phyloP scores from a whole-genome alignment of 2,113 vertebrate genomes.

The Epinephelus cyanopodus region DNA sequence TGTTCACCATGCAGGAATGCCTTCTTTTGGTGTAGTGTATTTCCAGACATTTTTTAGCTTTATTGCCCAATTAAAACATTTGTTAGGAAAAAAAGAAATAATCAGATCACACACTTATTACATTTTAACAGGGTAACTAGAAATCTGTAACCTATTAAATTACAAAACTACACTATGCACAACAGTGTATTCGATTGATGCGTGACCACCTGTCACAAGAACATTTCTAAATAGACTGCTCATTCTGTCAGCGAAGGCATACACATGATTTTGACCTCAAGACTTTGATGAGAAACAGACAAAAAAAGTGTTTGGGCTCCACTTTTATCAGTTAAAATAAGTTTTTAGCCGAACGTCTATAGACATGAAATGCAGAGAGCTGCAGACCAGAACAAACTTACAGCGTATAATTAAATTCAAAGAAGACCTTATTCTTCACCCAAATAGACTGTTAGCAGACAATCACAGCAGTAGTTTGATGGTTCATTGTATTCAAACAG shows the following conservation, averaged over 20 bases:
- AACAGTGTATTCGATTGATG: constrained; percentile 1
- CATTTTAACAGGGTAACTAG: too few relatives aligned
- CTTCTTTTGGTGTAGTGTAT: too few relatives aligned
- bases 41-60: too few relatives aligned
- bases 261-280: background rate
- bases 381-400: constrained; percentile 35
- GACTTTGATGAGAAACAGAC: constrained; percentile 6
- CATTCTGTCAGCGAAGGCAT: background rate
- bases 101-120: too few relatives aligned
- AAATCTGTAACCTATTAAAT: too few relatives aligned
- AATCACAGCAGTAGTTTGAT: constrained; percentile 64
- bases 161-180: too few relatives aligned
- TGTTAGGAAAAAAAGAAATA: too few relatives aligned
- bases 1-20: too few relatives aligned
- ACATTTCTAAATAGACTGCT: constrained; percentile 12
- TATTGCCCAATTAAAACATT: too few relatives aligned
- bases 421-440: constrained; percentile 53
- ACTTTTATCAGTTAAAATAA: background rate
- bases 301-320: background rate
- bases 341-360: background rate
- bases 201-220: constrained; percentile 17
- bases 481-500: constrained; percentile 74
- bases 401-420: constrained; percentile 59
- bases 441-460: constrained; percentile 64
- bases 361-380: constrained; percentile 26